Evolutionary conservation across 2,888 invertebrate genomes (phyloP), one percentile per base, ranked within the genome.

Genomic region (Leptopterna dolabrata): DNA sequence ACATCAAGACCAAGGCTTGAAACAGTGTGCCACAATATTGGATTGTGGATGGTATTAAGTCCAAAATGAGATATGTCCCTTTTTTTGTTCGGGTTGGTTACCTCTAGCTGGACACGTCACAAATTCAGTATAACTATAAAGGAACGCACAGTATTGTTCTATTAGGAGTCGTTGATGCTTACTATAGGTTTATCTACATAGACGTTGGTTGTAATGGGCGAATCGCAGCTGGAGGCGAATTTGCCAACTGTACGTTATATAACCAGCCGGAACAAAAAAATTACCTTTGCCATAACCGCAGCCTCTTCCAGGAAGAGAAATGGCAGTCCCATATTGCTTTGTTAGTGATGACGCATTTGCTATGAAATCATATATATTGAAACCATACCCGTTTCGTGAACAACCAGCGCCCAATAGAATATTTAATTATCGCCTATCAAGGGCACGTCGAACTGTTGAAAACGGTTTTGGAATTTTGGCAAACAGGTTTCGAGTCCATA

Each of bases 281-380:
- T 19, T 63, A 63, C 63, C 63, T 63, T 63, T 63, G 63, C 36
- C 36, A 36, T 36, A 36, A 36, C 7, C 4, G 2, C 36, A 36
- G 7, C 24, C 63, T 19, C 19, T 63, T 19, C 63, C 87, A 45
- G 55, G 80, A 13, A 19, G 27, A 86, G 84, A 45, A 47, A 71
- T 88, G 43, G 87, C 89, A 76, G 80, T 88, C 16, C 89, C 89
- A 30, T 88, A 87, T 85, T 87, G 89, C 47, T 85, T 90, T 73
- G 85, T 90, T 27, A 90, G 80, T 30, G 90, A 90, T 82, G 90
- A 89, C 63, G 90, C 90, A 43, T 90, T 90, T 89, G 88, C 89
- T 16, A 89, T 89, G 87, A 90, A 90, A 84, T 63, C 63, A 24
- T 63, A 27, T 63, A 63, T 24, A 63, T 19, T 63, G 63, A 63